phyloP scores from a whole-genome alignment of 2,113 vertebrate genomes.

The Amphiprion ocellaris region DNA sequence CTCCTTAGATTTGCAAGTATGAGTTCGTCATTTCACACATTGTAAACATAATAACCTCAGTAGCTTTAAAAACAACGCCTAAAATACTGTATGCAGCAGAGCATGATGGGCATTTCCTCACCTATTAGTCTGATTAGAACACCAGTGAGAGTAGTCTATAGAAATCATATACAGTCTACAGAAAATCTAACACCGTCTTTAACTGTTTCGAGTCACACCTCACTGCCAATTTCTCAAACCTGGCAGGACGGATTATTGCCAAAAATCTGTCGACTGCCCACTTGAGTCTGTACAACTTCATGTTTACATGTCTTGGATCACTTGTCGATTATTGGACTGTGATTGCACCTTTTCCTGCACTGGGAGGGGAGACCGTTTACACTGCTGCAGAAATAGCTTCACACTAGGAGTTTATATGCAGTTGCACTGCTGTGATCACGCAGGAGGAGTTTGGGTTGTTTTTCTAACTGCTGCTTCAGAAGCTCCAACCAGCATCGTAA shows the following conservation, averaged over 20 bases:
- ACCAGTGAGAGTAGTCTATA: neutral
- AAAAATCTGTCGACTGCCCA: neutral
- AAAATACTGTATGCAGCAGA: no score
- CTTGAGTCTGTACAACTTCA: neutral
- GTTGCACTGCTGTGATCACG: neutral
- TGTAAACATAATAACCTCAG: no score
- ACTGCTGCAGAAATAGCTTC: conserved; percentile 16
- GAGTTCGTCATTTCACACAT: no score
- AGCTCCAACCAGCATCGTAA: conserved; percentile 5
- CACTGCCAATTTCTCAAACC: neutral
- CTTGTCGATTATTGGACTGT: neutral
- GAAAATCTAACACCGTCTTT: neutral
- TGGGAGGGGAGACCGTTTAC: neutral
- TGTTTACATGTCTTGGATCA: neutral
- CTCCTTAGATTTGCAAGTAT: no score
- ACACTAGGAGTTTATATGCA: neutral
- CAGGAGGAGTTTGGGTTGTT: conserved; percentile 9
- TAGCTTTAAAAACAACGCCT: no score
- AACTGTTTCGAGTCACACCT: neutral
- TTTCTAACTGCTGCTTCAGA: conserved; percentile 9
- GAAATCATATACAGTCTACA: no score
- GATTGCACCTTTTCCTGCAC: neutral
- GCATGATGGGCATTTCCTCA: no score
- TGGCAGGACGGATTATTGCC: neutral
- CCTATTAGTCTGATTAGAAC: neutral